Evolutionary conservation across 2,113 vertebrate genomes (phyloP).

Genomic region (Sturnira hondurensis): DNA sequence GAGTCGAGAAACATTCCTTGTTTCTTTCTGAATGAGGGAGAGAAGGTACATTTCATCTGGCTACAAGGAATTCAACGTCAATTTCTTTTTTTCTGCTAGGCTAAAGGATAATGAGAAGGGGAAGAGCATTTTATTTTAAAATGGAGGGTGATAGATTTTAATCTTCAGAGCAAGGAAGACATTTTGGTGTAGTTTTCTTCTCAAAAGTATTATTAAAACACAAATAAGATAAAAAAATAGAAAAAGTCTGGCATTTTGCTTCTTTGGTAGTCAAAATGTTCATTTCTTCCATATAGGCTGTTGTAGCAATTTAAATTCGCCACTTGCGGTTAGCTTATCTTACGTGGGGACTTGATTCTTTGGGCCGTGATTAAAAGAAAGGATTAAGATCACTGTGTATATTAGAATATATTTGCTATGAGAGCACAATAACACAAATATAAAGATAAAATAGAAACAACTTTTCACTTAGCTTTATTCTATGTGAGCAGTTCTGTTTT

Average conservation of each 20-base stretch:
- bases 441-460: slow-evolving; percentile 32
- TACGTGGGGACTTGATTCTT: background rate
- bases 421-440: slow-evolving; percentile 8
- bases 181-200: background rate
- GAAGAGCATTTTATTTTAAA: background rate
- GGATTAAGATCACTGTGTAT: background rate
- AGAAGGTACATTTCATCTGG: background rate
- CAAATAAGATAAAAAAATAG: background rate
- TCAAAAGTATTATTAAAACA: background rate
- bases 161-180: background rate
- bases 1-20: background rate
- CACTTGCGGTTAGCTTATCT: background rate
- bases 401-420: background rate
- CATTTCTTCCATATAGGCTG: background rate
- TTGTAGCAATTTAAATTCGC: background rate
- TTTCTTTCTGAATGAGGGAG: background rate
- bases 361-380: slow-evolving; percentile 6
- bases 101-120: background rate
- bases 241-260: background rate
- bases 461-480: slow-evolving; percentile 3
- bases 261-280: background rate
- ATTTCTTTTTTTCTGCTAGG: background rate
- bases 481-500: slow-evolving; percentile 7
- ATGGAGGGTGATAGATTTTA: background rate
- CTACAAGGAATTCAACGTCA: background rate